These are phyloP conservation scores for Drosophila trapezifrons DNA, from an alignment of 1,140 invertebrate species.

Conservation along the genomic window DNA sequence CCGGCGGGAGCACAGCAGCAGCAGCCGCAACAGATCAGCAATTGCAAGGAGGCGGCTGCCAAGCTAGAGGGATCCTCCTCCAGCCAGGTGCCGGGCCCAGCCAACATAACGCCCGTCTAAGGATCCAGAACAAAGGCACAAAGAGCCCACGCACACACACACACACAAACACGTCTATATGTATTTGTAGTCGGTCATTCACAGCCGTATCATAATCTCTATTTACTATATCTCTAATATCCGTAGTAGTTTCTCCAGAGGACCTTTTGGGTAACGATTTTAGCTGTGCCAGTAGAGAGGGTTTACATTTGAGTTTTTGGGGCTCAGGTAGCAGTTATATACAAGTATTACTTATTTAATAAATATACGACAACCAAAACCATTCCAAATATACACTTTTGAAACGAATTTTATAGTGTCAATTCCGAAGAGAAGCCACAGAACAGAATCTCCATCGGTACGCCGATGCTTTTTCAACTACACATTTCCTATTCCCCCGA, in stretches of 20 bases:
- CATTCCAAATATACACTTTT: conserved; percentile 61
- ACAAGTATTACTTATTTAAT: conserved; percentile 63
- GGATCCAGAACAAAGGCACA: conserved; percentile 19
- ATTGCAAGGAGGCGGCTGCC: conserved; percentile 65
- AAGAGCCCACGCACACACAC: conserved; percentile 22
- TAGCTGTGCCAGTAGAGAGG: conserved; percentile 51
- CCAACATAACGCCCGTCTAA: conserved; percentile 71
- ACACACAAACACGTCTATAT: conserved; percentile 28
- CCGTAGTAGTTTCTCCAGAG: conserved; percentile 54
- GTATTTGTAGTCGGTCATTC: conserved; percentile 47
- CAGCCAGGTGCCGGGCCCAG: conserved; percentile 37
- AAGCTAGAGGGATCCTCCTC: conserved; percentile 53
- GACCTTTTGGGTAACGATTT: conserved; percentile 46
- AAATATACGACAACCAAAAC: conserved; percentile 20
- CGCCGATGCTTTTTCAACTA: conserved; percentile 21
- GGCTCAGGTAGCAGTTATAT: conserved; percentile 64
- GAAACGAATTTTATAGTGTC: conserved; percentile 67
- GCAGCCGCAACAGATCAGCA: conserved; percentile 36
- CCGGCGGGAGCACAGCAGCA: conserved; percentile 13
- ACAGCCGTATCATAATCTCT: conserved; percentile 46
- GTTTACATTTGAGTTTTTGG: conserved; percentile 37
- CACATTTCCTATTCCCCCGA: conserved; percentile 6
- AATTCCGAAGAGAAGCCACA: conserved; percentile 43
- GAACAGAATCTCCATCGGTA: conserved; percentile 25
- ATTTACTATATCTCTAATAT: conserved; percentile 37